Evolutionary conservation across 1,140 invertebrate species (phyloP).

Genomic region (Ephestia elutella): DNA sequence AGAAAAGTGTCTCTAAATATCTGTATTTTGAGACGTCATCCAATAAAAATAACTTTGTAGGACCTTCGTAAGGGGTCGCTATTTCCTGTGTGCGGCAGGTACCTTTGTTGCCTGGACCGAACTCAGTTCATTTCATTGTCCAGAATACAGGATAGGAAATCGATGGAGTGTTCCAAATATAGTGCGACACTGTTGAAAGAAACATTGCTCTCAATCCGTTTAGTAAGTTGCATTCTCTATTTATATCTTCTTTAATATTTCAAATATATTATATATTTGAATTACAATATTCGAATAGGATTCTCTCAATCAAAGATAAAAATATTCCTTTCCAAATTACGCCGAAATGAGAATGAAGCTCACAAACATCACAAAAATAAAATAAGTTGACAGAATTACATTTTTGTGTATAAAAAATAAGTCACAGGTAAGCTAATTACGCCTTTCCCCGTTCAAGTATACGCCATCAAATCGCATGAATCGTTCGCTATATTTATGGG

Average conservation of each 20-base stretch:
- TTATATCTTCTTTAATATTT: too few species aligned
- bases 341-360: slow-evolving; percentile 28
- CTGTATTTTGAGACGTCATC: background rate
- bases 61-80: background rate
- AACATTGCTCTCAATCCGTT: too few species aligned
- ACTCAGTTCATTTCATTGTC: slow-evolving; percentile 51
- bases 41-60: background rate
- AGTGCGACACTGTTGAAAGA: too few species aligned
- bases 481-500: slow-evolving; percentile 58
- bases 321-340: slow-evolving; percentile 35
- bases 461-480: slow-evolving; percentile 50
- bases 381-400: too few species aligned
- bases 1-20: too few species aligned
- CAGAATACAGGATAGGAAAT: slow-evolving; percentile 54
- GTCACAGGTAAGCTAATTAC: slow-evolving; percentile 40
- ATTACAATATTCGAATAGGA: slow-evolving; percentile 29
- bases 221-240: slow-evolving; percentile 11
- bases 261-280: too few species aligned
- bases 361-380: slow-evolving; percentile 21
- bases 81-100: slow-evolving; percentile 28
- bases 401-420: background rate
- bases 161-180: slow-evolving; percentile 51
- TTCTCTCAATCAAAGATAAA: slow-evolving; percentile 39
- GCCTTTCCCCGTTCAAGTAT: slow-evolving; percentile 28
- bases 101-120: slow-evolving; percentile 40